A percentile compares a stretch with the other conserved stretches of the same genome.
phyloP scores from a whole-genome alignment of 2,113 vertebrate species.

The Bombycilla garrulus region DNA sequence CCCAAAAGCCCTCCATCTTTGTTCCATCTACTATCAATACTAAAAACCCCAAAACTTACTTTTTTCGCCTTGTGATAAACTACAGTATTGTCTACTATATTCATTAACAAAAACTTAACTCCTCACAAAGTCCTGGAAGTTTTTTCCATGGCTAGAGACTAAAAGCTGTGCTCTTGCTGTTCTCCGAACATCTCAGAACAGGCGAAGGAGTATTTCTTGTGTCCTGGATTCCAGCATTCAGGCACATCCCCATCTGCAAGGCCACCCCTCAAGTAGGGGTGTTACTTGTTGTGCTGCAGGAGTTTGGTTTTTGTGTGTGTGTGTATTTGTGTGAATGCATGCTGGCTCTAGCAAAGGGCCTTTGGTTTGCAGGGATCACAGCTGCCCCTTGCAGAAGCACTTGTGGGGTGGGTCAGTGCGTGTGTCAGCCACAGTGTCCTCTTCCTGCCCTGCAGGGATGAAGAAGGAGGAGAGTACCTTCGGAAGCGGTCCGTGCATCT shows the following conservation, averaged over 20 bases:
- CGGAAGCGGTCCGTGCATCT: constrained; percentile 79
- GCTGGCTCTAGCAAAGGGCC: not conserved
- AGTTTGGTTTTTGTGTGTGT: not conserved
- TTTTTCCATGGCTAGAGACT: no score
- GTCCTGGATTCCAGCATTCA: no score
- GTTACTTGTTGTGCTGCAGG: not conserved
- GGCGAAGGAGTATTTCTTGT: no score
- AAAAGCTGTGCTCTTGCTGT: no score
- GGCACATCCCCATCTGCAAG: not conserved
- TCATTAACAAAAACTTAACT: no score
- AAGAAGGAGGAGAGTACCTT: constrained; percentile 84
- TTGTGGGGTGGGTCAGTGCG: not conserved
- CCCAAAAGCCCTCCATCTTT: no score
- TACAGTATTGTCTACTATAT: no score
- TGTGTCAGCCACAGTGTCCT: not conserved
- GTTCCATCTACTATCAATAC: no score
- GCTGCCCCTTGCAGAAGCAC: not conserved
- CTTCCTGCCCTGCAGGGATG: constrained; percentile 70
- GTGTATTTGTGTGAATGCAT: not conserved
- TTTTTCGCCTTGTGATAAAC: no score
- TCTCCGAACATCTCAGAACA: no score
- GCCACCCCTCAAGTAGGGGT: rapidly evolving
- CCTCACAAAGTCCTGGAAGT: no score
- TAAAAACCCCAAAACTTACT: no score
- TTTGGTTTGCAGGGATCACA: not conserved